Percentiles rank a stretch among this genome's conserved stretches.
These are phyloP conservation scores for Tenthredo amoena DNA, from an alignment of 2,888 invertebrate species.

Conservation along the genomic window DNA sequence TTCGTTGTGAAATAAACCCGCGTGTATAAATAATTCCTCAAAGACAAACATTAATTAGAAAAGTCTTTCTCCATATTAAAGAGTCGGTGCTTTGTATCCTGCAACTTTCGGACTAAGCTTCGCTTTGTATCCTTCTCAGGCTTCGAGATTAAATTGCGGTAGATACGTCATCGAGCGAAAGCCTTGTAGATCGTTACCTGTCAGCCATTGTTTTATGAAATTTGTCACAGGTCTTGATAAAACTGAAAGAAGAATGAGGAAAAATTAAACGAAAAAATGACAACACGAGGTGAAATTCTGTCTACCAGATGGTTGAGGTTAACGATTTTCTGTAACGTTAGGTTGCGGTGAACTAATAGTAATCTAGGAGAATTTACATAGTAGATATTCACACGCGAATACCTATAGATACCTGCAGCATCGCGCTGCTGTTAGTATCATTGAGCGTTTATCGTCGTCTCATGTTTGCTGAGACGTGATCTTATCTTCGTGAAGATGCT, in stretches of 20 bases:
- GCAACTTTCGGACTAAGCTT: slow-evolving; percentile 28
- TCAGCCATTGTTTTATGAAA: slow-evolving; percentile 28
- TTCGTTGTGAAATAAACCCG: neutral
- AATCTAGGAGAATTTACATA: slow-evolving; percentile 6
- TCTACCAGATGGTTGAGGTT: neutral
- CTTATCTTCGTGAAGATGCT: slow-evolving; percentile 39
- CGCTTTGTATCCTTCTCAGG: slow-evolving; percentile 33
- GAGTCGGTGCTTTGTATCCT: slow-evolving; percentile 24
- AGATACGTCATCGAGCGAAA: slow-evolving; percentile 19
- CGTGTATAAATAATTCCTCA: slow-evolving; percentile 39
- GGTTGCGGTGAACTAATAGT: neutral
- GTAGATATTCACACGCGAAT: neutral
- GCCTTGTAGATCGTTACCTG: neutral
- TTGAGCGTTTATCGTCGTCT: slow-evolving; percentile 32
- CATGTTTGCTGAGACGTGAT: slow-evolving; percentile 39
- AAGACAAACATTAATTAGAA: slow-evolving; percentile 42
- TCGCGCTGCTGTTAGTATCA: slow-evolving; percentile 4
- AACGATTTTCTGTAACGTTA: neutral
- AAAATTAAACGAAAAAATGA: neutral
- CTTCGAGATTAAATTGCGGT: slow-evolving; percentile 35
- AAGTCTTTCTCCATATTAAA: slow-evolving; percentile 35
- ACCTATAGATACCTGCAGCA: neutral
- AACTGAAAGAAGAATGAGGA: neutral
- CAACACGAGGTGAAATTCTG: neutral
- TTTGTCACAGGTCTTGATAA: slow-evolving; percentile 15